Evolutionary conservation across 2,888 invertebrate species (phyloP).

Genomic region (Malachius bipustulatus): DNA sequence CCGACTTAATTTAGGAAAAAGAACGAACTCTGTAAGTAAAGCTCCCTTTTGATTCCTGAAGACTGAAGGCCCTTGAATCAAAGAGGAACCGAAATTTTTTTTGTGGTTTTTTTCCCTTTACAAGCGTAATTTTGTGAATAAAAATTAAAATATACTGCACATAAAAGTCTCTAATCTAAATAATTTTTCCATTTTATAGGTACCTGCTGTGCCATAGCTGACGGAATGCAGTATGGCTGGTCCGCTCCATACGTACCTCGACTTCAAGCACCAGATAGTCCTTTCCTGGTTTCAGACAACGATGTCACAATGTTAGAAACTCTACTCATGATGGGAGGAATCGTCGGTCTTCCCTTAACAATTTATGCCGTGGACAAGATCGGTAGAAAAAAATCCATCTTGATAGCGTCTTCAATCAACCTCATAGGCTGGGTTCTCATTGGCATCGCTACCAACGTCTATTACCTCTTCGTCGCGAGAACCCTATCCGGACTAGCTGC

Average conservation of each 20-base stretch:
- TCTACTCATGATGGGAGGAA: constrained; percentile 26
- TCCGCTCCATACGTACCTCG: constrained; percentile 17
- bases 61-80: no score
- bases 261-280: constrained; percentile 11
- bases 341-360: constrained; percentile 24
- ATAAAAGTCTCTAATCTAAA: no score
- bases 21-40: no score
- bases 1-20: no score
- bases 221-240: constrained; percentile 21
- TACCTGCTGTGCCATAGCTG: constrained; percentile 17
- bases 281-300: constrained; percentile 16
- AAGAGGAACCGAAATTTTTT: no score
- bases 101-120: no score
- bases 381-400: constrained; percentile 22
- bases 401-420: constrained; percentile 22
- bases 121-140: no score
- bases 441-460: constrained; percentile 20
- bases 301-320: constrained; percentile 27
- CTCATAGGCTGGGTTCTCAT: constrained; percentile 26
- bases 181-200: constrained; percentile 14
- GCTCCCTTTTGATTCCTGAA: no score
- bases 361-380: constrained; percentile 20
- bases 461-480: constrained; percentile 23
- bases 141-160: no score
- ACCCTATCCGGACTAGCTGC: constrained; percentile 27